Conservation (phyloP, 92 coral and sea anemone species). For the Desmophyllum pertusum region DNA sequence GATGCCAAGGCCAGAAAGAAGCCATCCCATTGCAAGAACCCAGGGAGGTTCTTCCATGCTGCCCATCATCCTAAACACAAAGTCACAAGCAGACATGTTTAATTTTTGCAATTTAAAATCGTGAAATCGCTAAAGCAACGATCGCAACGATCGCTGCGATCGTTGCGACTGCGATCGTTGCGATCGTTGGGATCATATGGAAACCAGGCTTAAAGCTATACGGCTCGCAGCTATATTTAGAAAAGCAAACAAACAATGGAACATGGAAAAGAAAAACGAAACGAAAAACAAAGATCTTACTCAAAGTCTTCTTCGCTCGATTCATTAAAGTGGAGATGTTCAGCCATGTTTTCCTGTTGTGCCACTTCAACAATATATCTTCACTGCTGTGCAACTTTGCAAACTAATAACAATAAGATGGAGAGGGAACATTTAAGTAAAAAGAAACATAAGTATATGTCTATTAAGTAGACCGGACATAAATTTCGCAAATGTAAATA, state of each 20-base stretch:
- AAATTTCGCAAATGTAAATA: neutral
- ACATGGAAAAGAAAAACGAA: neutral
- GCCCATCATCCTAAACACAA: neutral
- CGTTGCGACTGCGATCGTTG: too few species aligned
- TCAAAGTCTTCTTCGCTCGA: neutral
- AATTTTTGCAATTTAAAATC: neutral
- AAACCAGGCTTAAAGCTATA: too few species aligned
- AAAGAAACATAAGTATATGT: too few species aligned
- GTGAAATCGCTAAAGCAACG: too few species aligned
- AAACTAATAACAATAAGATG: neutral
- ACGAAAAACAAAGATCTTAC: neutral
- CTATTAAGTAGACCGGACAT: neutral
- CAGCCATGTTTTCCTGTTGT: neutral
- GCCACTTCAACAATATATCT: neutral
- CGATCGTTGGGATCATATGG: too few species aligned
- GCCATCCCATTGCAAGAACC: constrained; percentile 14
- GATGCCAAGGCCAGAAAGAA: constrained; percentile 18
- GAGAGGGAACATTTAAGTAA: neutral
- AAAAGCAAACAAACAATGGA: too few species aligned
- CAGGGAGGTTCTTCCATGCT: neutral
- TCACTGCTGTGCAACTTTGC: neutral
- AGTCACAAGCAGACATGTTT: neutral
- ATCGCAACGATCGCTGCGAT: too few species aligned
- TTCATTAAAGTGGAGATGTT: neutral
- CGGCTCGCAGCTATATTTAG: neutral